Evolutionary conservation across 1,140 invertebrate genomes (phyloP), one percentile per base, ranked within the genome.

Genomic region (Vanessa atalanta): DNA sequence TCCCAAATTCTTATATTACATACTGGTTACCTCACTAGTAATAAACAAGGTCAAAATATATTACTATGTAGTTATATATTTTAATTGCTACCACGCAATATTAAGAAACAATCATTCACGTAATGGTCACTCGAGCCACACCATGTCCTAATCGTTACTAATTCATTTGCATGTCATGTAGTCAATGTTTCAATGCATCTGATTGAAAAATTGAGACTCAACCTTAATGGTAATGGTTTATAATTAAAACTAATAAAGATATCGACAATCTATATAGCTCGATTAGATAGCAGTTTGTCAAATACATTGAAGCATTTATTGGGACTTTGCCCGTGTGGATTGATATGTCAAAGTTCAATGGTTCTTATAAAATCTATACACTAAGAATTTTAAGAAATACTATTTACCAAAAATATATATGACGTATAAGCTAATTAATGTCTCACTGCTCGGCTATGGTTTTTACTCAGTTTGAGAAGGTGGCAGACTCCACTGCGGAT

Each of bases 71-170:
- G 23, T 70, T 61, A 60, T 60, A 70, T 63, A 65, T 55, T 75
- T 71, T 75, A 70, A 72, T 76, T 76, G 75, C 43, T 37, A 31
- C 47, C 76, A 74, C 72, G 76, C 68, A 78, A 71, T 69, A 53
- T 72, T 78, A 65, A 47, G 65, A 74, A 78, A 78, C 48, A 23
- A 60, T 57, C 31, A 26, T 15, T 60, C 57, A 69, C 66, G 26
- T 65, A 72, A 61, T 57, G 43, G 65, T 47, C 16, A 53, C 47
- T 67, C 26, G 63, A 63, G 68, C 26, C 66, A 65, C 48, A 53
- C 65, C 47, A 26, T 75, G 73, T 75, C 73, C 69, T 75, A 75
- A 71, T 71, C 69, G 67, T 8, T 23, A 50, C 51, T 75, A 51
- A 75, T 75, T 75, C 66, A 66, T 75, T 71, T 75, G 53, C 73